These are phyloP conservation scores for Herpetotheres cachinnans DNA, from an alignment of 2,113 vertebrate species.

Conservation along the genomic window DNA sequence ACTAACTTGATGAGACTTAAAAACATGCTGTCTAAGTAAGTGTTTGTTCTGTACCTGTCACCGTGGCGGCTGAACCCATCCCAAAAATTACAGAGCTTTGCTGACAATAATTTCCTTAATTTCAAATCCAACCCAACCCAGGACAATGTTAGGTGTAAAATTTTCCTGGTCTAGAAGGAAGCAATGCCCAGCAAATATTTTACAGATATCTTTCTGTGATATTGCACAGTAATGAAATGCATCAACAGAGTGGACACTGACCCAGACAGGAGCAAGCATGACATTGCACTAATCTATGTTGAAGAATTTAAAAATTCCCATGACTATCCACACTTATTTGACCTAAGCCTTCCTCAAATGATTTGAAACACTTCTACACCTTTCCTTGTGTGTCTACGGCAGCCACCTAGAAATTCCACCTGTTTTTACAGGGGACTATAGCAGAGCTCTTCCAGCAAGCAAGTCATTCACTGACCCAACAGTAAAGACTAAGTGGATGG, in stretches of 20 bases:
- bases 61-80: neutral
- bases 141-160: neutral
- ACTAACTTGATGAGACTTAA: neutral
- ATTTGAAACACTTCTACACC: neutral
- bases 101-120: neutral
- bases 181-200: neutral
- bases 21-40: neutral
- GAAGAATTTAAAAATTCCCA: neutral
- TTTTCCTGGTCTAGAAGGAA: neutral
- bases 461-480: neutral
- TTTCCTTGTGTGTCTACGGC: accelerated
- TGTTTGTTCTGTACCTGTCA: neutral
- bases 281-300: neutral
- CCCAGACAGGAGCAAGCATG: neutral
- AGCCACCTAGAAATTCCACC: neutral
- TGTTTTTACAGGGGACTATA: neutral
- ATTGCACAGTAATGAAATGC: neutral
- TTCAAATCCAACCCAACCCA: neutral
- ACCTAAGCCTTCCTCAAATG: neutral
- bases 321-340: neutral
- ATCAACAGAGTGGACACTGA: neutral
- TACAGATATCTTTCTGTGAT: neutral
- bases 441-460: neutral
- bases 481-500: neutral
- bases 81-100: neutral